Evolutionary conservation across 2,888 invertebrate species (phyloP).

Genomic region (Trissolcus brochymenae): DNA sequence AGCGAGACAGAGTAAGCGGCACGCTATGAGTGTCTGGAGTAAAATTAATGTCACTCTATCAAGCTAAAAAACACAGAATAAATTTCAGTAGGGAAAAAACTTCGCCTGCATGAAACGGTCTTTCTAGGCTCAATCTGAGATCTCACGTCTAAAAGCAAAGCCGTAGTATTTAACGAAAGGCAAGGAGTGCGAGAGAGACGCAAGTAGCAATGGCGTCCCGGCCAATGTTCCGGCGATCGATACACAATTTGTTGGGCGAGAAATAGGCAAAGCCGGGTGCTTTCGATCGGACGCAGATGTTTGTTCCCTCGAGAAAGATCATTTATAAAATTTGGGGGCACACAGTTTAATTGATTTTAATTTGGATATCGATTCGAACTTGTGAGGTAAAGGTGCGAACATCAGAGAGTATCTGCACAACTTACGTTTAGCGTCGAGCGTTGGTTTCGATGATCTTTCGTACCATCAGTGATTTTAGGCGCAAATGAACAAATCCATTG

Average conservation of each 20-base stretch:
- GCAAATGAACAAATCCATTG: not conserved
- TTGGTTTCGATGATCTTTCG: not conserved
- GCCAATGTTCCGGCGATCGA: slow-evolving; percentile 54
- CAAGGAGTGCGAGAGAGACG: slow-evolving; percentile 32
- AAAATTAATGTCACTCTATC: slow-evolving; percentile 19
- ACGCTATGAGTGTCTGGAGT: slow-evolving; percentile 2
- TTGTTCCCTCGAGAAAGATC: slow-evolving; percentile 6
- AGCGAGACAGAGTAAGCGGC: slow-evolving; percentile 53
- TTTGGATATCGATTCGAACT: not conserved
- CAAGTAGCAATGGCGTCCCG: slow-evolving; percentile 49
- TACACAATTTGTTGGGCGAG: slow-evolving; percentile 27
- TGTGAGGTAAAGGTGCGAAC: slow-evolving; percentile 12
- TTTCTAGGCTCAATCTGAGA: slow-evolving; percentile 2
- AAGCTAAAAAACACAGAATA: slow-evolving; percentile 26
- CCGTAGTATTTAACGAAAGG: slow-evolving; percentile 35
- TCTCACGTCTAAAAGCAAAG: slow-evolving; percentile 9
- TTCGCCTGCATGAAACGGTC: slow-evolving; percentile 17
- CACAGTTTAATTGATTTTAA: not conserved
- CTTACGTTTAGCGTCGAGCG: slow-evolving; percentile 13
- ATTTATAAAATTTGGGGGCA: too few species aligned
- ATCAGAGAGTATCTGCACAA: not conserved
- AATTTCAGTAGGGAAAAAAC: slow-evolving; percentile 48
- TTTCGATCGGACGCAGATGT: not conserved
- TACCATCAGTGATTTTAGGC: not conserved
- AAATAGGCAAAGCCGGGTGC: not conserved